Conservation (phyloP, 2,888 invertebrate species). For the Chloroclystis v-ata region DNA sequence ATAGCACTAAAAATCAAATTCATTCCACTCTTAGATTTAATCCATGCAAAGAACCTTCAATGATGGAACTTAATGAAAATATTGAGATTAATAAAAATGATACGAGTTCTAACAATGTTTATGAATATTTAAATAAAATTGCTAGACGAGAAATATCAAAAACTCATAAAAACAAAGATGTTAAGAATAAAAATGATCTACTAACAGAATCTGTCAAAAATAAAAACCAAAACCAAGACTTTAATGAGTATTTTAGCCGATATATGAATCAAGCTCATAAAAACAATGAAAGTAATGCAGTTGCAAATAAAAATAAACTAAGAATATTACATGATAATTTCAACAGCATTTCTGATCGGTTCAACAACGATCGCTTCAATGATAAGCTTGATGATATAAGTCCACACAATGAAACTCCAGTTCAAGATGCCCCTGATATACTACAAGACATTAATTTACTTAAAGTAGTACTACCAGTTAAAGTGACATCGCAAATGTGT, state of each 20-base stretch:
- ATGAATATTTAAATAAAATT: conserved; percentile 15
- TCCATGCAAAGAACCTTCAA: conserved; percentile 35
- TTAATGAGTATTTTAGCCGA: conserved; percentile 20
- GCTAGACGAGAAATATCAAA: conserved; percentile 12
- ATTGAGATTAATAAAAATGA: conserved; percentile 3
- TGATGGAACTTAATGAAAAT: conserved; percentile 19
- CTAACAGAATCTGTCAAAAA: conserved; percentile 6
- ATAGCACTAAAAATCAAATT: conserved; percentile 43
- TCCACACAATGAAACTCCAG: conserved; percentile 8
- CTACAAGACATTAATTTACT: conserved; percentile 50
- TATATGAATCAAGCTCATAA: conserved; percentile 25
- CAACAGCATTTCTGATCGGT: conserved; percentile 12
- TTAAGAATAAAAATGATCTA: not conserved
- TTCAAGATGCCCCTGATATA: conserved; percentile 36
- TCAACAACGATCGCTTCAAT: conserved; percentile 12
- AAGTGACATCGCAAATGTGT: conserved; percentile 71
- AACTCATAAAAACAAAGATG: conserved; percentile 5
- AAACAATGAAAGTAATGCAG: conserved; percentile 8
- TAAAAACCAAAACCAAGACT: conserved; percentile 12
- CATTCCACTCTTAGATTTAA: conserved; percentile 38
- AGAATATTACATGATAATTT: conserved; percentile 11
- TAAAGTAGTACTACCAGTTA: conserved; percentile 62
- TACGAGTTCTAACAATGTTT: conserved; percentile 5
- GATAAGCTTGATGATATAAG: conserved; percentile 8
- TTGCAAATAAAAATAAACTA: conserved; percentile 1